Evolutionary conservation across 1,140 invertebrate genomes (phyloP), one percentile per base, ranked within the genome.

Genomic region (Phocides pigmalion): DNA sequence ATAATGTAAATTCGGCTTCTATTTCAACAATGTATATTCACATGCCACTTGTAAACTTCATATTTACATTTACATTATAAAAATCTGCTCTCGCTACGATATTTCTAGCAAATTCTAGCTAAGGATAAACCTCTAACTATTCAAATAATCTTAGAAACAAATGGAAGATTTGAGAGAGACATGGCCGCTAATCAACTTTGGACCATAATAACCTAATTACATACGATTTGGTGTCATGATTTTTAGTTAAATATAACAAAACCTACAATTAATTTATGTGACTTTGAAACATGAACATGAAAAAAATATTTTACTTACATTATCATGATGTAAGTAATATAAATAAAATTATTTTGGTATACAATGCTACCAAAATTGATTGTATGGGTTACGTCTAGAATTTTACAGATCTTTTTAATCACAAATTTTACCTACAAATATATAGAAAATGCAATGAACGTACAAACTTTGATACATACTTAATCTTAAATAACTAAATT

Each of bases 141-240:
- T 53, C 6, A 54, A 42, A 42, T 25, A 42, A 56, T 28, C 20
- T 12, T 74, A 64, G 62, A 71, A 74, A 66, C 51, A 53, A 62
- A 49, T 67, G 69, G 72, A 74, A 74, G 72, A 56, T 42, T 41
- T 42, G n/a, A n/a, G n/a, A n/a, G n/a, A 41, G 12, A 41, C 20
- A 51, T 51, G 49, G 25, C 28, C 49, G 15, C 20, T 41, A 16
- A 22, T 47, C 20, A 15, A 28, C 12, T 56, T 56, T 56, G 37
- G 14, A 56, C 12, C 37, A 42, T 54, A 54, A 41, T 39, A 54
- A 54, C n/a, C 8, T 54, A 25, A 50, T 50, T 22, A 54, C 32
- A 53, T 25, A 54, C 22, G 47, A 64, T 54, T 68, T 70, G 64
- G 64, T 67, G 67, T 73, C 54, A 66, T 68, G 17, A 41, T 65